These are phyloP conservation scores for Chloebia gouldiae DNA, from an alignment of 2,113 vertebrate species.

Conservation along the genomic window DNA sequence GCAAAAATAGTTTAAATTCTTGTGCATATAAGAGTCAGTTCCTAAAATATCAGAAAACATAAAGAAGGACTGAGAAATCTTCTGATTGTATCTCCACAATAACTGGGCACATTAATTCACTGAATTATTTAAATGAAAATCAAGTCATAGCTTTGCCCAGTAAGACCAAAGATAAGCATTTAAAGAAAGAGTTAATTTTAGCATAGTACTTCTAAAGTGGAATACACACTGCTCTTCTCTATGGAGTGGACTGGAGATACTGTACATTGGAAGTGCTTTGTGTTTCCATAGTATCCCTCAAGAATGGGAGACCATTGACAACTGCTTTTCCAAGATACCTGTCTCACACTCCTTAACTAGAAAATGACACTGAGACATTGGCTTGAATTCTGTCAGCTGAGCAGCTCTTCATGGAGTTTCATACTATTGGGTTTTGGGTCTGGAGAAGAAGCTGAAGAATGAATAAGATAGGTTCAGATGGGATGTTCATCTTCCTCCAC, in stretches of 20 bases:
- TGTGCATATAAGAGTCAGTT: background rate
- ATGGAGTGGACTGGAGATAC: background rate
- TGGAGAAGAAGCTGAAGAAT: background rate
- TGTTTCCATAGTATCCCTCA: background rate
- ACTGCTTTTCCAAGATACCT: background rate
- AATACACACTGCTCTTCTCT: background rate
- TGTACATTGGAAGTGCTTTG: background rate
- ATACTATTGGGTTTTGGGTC: background rate
- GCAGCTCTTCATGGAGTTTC: background rate
- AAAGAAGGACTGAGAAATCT: background rate
- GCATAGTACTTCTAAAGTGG: background rate
- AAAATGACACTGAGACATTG: background rate
- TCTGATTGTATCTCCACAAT: background rate
- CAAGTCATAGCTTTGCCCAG: background rate
- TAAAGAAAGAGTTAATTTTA: background rate
- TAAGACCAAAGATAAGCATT: background rate
- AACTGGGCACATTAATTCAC: background rate
- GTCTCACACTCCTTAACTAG: background rate
- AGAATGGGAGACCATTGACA: background rate
- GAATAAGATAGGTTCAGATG: background rate
- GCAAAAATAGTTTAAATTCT: background rate
- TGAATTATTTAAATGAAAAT: slow-evolving; percentile 3
- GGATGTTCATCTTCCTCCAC: background rate
- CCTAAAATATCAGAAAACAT: background rate
- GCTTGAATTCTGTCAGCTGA: background rate